A percentile compares a stretch with the other conserved stretches of the same genome.
Conservation (phyloP, 2,888 invertebrate species). For the Mellilla xanthometata region DNA sequence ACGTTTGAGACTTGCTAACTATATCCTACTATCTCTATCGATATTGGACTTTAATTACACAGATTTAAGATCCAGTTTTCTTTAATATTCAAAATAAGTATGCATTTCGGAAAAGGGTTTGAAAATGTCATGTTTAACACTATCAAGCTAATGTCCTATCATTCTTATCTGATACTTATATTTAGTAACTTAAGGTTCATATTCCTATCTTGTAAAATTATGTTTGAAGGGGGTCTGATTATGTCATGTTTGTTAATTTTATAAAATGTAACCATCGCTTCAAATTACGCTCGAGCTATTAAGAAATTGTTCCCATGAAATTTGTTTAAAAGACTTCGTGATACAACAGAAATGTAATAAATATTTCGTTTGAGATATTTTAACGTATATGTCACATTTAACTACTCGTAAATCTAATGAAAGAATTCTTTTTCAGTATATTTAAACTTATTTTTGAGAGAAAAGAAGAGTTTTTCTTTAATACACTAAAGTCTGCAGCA, state of each 20-base stretch:
- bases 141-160: constrained; percentile 18
- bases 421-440: no score
- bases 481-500: no score
- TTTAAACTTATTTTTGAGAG: no score
- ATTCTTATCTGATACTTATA: constrained; percentile 30
- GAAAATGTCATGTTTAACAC: constrained; percentile 21
- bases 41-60: not conserved
- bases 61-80: not conserved
- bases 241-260: constrained; percentile 65
- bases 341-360: no score
- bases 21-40: not conserved
- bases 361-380: no score
- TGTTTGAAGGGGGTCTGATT: constrained; percentile 42
- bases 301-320: constrained; percentile 50
- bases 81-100: not conserved
- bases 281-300: constrained; percentile 38
- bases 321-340: constrained; percentile 8
- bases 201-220: constrained; percentile 21
- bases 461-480: no score
- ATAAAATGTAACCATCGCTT: constrained; percentile 51
- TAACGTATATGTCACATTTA: no score
- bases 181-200: constrained; percentile 25
- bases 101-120: constrained; percentile 3
- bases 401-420: no score
- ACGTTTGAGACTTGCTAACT: constrained; percentile 29